These are phyloP conservation scores for Bursaphelenchus mucronatus DNA, from an alignment of 1,140 invertebrate species.

Conservation along the genomic window DNA sequence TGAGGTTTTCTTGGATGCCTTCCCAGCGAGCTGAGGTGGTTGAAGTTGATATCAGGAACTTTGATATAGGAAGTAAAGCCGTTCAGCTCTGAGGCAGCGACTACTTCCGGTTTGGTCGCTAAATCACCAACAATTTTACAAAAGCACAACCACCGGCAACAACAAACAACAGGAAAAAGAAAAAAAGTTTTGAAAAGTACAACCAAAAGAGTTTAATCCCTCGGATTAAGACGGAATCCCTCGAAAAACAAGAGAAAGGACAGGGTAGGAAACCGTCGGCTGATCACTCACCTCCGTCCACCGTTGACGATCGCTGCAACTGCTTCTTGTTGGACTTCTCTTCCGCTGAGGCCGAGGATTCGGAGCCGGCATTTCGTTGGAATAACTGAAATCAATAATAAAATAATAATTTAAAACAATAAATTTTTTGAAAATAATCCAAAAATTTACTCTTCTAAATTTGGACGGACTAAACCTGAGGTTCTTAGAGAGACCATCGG, in stretches of 20 bases:
- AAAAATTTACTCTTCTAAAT: slow-evolving; percentile 1
- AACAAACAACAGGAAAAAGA: slow-evolving; percentile 1
- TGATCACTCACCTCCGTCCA: slow-evolving; percentile 10
- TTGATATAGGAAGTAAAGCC: slow-evolving; percentile 1
- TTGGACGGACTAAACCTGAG: slow-evolving; percentile 17
- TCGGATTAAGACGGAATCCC: too few relatives aligned
- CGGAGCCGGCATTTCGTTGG: slow-evolving; percentile 10
- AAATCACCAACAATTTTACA: neutral
- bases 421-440: neutral
- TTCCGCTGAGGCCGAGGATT: slow-evolving; percentile 12
- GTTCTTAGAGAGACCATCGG: slow-evolving; percentile 14
- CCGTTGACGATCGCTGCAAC: slow-evolving; percentile 16
- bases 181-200: slow-evolving; percentile 3
- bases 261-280: too few relatives aligned
- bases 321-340: slow-evolving; percentile 11
- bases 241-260: too few relatives aligned
- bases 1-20: neutral
- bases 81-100: neutral
- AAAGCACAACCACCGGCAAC: slow-evolving; percentile 4
- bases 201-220: slow-evolving; percentile 8
- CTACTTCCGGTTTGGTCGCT: slow-evolving; percentile 12
- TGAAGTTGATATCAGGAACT: neutral
- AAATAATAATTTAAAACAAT: neutral
- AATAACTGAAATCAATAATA: slow-evolving; percentile 11
- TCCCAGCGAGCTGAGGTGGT: neutral